Evolutionary conservation across 2,797 vertebrate genomes (phyloP), one percentile per base, ranked within the genome.

Genomic region (Phaenicophaeus curvirostris): DNA sequence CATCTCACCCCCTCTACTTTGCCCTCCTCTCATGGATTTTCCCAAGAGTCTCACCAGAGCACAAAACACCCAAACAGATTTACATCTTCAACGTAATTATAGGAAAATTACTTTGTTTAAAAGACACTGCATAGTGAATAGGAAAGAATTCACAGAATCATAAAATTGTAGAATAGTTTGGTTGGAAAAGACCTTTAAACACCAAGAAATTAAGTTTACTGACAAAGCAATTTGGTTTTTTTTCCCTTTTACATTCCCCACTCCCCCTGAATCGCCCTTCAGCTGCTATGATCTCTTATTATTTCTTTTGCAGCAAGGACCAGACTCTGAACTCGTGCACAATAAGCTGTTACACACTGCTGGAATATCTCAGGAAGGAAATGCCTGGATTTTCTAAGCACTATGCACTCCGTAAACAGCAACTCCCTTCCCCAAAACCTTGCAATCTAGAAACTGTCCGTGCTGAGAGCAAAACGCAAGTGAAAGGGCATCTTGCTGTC

Each of bases 311-410:
- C 62, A 86, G 62, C 54, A 31, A 65, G 35, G 80, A 77, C 41
- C 15, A 27, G 46, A 58, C 57, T 68, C 79, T 46, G 50, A 15
- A 72, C 23, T 58, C 37, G 17, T 51, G 50, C 33, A 8, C 41
- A 39, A 6, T 4, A 15, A 86, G n/a, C 63, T 82, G 27, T 79
- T 53, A 3, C 1, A 39, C 35, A 33, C 50, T 23, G n/a, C 50
- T 23, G n/a, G 85, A 91, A 46, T 9, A 63, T 3, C 44, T 54
- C 1, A 14, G 50, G 9, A 50, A 58, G 84, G 68, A 91, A 94
- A 89, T 87, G 13, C 53, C 79, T 42, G 42, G 5, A 69, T 91
- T 94, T 86, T 11, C 85, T 19, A 88, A 84, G 51, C 23, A 44
- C 73, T 39, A 25, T 8, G 14, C 57, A 30, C 33, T 37, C 89